Conservation (phyloP, 2,888 invertebrate species). For the Drosophila infuscata region DNA sequence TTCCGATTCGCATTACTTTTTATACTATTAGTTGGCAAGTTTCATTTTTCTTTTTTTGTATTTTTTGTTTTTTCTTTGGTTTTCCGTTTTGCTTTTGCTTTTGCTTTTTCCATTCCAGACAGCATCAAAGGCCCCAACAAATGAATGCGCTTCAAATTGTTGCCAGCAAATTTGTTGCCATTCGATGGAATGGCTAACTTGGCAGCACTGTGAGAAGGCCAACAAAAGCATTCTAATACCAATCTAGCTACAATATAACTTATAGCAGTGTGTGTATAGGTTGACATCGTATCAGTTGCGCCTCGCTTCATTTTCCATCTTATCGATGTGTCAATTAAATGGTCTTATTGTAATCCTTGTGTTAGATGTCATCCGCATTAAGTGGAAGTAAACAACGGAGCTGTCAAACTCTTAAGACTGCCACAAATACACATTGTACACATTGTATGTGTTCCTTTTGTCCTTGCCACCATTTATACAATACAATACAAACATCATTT, state of each 20-base stretch:
- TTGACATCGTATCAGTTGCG: slow-evolving; percentile 38
- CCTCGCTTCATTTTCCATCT: slow-evolving; percentile 31
- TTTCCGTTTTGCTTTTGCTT: slow-evolving; percentile 10
- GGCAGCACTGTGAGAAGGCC: slow-evolving; percentile 35
- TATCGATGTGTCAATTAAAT: slow-evolving; percentile 75
- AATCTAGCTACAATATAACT: background rate
- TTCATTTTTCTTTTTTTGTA: slow-evolving; percentile 19
- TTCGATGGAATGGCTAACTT: slow-evolving; percentile 33
- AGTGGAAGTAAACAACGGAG: slow-evolving; percentile 46
- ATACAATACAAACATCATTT: background rate
- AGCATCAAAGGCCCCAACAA: slow-evolving; percentile 67
- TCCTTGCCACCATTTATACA: slow-evolving; percentile 8
- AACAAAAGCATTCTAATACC: slow-evolving; percentile 38
- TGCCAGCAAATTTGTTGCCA: slow-evolving; percentile 75
- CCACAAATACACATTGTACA: slow-evolving; percentile 27
- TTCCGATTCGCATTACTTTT: slow-evolving; percentile 56
- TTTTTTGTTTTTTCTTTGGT: slow-evolving; percentile 22
- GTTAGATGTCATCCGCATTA: slow-evolving; percentile 53
- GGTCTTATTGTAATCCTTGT: slow-evolving; percentile 68
- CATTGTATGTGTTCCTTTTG: background rate
- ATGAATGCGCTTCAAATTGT: slow-evolving; percentile 74
- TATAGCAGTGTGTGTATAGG: slow-evolving; percentile 10
- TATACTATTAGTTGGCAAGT: slow-evolving; percentile 48
- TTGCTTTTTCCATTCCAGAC: slow-evolving; percentile 25
- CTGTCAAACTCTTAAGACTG: slow-evolving; percentile 40